Evolutionary conservation across 2,888 invertebrate species (phyloP), one percentile per base, ranked within the genome.

Genomic region (Melitaea athalia): DNA sequence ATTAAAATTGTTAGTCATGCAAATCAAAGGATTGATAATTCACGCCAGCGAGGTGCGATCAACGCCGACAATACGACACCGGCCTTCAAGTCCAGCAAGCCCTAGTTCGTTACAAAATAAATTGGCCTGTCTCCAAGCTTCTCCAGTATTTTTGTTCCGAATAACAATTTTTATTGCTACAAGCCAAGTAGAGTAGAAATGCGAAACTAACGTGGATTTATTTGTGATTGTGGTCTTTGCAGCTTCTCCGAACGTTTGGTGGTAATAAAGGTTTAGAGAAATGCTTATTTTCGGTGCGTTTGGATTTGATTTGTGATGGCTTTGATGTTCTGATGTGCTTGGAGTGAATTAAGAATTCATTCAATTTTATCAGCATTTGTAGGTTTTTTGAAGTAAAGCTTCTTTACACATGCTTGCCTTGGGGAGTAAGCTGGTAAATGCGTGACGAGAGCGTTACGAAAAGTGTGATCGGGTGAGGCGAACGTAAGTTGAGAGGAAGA

Each of bases 111-210:
- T 81, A 81, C 77, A 63, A 76, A 77, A 77, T 77, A 82, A 84
- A 84, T 84, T 84, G 84, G 84, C 82, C 78, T 79, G 77, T 79
- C 79, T 83, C 85, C 84, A 85, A 73, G 75, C 76, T 75, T 73
- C 75, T 80, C 60, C 66, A 65, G 66, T 71, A 72, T 74, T 75
- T 78, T 81, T 82, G 80, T 78, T 76, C 76, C 76, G 79, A 81
- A 81, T 82, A 81, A 83, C 82, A 77, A 76, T 77, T 77, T 76
- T 73, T 69, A 68, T 64, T 60, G 61, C 70, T 43, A 52, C 60
- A 17, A 61, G 66, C 67, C 70, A 68, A 72, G 72, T 69, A 59
- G 65, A 62, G 59, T 57, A 64, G 63, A 50, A 66, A 68, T 45
- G 47, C 42, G 24, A 17, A 61, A 45, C 53, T 68, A 59, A 62